Conservation (phyloP, 1,140 invertebrate genomes). For the Goniozus legneri region DNA sequence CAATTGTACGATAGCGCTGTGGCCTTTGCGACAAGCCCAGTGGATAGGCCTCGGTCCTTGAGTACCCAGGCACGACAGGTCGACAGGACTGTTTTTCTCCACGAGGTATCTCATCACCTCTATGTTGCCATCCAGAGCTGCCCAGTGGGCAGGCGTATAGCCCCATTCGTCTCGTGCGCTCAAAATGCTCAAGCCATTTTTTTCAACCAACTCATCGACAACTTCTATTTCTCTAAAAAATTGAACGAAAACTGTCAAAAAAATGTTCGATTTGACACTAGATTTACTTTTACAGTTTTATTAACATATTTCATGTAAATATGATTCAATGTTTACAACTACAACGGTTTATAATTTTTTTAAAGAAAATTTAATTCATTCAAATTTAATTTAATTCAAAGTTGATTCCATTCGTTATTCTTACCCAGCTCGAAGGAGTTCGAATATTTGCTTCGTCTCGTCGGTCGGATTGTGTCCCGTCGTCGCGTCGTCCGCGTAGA, state of each 20-base stretch:
- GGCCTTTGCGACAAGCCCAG: constrained; percentile 85
- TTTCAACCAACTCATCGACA: constrained; percentile 74
- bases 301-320: background rate
- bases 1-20: constrained; percentile 81
- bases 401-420: background rate
- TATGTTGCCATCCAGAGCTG: constrained; percentile 80
- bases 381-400: background rate
- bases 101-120: constrained; percentile 81
- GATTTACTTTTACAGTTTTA: background rate
- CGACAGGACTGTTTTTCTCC: constrained; percentile 75
- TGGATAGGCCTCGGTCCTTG: constrained; percentile 87
- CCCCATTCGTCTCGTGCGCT: constrained; percentile 83
- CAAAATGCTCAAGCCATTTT: constrained; percentile 66
- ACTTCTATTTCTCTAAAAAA: constrained; percentile 65
- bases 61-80: constrained; percentile 81
- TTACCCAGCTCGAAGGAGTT: constrained; percentile 47
- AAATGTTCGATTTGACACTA: background rate
- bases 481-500: constrained; percentile 44
- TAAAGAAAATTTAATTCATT: too few relatives aligned
- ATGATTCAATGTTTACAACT: background rate
- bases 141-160: constrained; percentile 90
- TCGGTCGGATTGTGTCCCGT: constrained; percentile 39
- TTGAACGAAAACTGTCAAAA: background rate
- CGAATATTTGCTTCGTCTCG: constrained; percentile 46
- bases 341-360: too few relatives aligned